Evolutionary conservation across 2,888 invertebrate species (phyloP).

Genomic region (Eupithecia inturbata): DNA sequence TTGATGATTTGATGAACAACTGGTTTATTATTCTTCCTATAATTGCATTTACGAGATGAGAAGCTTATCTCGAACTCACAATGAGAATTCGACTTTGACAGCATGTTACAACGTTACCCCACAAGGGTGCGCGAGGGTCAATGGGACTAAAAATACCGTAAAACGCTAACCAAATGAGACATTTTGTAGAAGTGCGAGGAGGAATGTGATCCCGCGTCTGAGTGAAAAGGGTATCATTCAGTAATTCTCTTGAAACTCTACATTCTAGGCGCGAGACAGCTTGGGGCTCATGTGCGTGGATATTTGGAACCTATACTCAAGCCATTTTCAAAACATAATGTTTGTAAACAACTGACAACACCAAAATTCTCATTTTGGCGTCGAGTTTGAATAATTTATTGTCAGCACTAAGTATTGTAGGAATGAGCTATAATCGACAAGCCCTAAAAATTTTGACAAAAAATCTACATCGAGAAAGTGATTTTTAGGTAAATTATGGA

Average conservation of each 20-base stretch:
- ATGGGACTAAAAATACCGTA: conserved; percentile 10
- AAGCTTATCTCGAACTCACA: neutral
- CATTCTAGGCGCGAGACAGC: conserved; percentile 6
- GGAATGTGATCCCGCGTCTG: conserved; percentile 5
- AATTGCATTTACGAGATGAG: neutral
- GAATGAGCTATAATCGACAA: no score
- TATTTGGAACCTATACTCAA: neutral
- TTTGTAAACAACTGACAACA: no score
- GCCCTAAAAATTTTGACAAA: no score
- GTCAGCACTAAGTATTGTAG: no score
- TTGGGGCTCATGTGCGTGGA: neutral
- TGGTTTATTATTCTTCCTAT: neutral
- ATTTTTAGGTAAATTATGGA: no score
- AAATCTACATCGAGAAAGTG: no score
- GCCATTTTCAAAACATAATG: no score
- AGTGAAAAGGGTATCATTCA: conserved; percentile 12
- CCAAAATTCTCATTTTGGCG: no score
- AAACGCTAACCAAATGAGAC: conserved; percentile 13
- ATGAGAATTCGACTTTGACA: neutral
- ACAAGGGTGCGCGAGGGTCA: neutral
- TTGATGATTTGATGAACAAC: no score
- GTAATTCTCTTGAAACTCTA: conserved; percentile 25
- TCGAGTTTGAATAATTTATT: no score
- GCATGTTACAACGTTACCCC: neutral
- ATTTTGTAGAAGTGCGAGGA: neutral